Base-by-base conservation (phyloP, 2,797 vertebrate species). In the Propithecus deckenii region DNA sequence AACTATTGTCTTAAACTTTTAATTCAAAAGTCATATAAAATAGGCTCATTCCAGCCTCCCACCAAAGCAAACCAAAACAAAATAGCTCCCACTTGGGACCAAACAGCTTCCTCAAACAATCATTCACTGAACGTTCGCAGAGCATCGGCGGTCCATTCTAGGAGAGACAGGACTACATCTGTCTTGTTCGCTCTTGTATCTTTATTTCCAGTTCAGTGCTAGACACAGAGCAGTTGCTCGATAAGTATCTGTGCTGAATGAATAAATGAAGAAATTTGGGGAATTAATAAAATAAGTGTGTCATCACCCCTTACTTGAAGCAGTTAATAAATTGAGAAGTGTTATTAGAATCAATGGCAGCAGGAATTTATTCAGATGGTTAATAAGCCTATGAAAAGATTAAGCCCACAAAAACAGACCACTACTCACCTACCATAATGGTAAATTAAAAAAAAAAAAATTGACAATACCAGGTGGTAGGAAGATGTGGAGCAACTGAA, bases 241-340 rank as follows among this genome's bases (percentile, higher is more conserved):
- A 71, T 91, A 89, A 95, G 55, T 81, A 94, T 35, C 71, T 94
- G n/a, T 23, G 22, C 55, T 84, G 65, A 96, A 65, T 84, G 3
- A 83, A 41, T 65, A 46, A 74, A 83, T 74, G 23, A 69, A 83
- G 23, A 69, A 86, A 79, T 43, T 71, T 80, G 67, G 52, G 30
- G 17, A 94, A 81, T 61, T 71, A 46, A 75, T 38, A 69, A 63
- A 87, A 89, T 43, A 75, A 7, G 7, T 20, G 50, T 25, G 17
- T 9, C n/a, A 38, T 84, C 48, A 28, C 85, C 41, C 61, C 72
- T 91, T 72, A 76, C 20, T 84, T 76, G 9, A 61, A 74, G 32
- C 7, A 78, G 63, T 30, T 91, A 86, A 80, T 20, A 83, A 52
- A 46, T 32, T 83, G 72, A 48, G 41, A 83, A 93, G 50, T 5